A percentile compares a stretch with the other conserved stretches of the same genome.
Evolutionary conservation across 2,113 vertebrate genomes (phyloP).

Genomic region (Pomatostomus ruficeps): DNA sequence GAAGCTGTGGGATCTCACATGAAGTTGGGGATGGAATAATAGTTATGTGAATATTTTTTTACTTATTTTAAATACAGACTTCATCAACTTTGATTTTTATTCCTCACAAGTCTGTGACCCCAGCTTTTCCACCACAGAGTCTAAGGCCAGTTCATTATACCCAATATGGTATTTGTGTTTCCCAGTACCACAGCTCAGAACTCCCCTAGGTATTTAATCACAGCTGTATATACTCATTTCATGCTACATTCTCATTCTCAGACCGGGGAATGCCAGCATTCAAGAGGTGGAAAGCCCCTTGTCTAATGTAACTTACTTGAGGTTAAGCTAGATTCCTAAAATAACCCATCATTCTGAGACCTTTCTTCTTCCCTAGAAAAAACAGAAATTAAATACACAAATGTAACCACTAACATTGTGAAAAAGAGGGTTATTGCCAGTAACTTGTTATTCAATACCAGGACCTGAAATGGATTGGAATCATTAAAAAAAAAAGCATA

Average conservation of each 20-base stretch:
- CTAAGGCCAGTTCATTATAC: background rate
- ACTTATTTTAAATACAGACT: background rate
- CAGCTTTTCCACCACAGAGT: background rate
- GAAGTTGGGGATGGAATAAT: background rate
- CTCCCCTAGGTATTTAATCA: slow-evolving; percentile 13
- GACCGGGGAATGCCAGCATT: background rate
- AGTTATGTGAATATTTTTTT: background rate
- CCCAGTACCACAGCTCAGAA: background rate
- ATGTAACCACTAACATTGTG: background rate
- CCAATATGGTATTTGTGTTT: background rate
- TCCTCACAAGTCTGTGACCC: background rate
- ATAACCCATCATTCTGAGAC: background rate
- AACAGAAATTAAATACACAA: background rate
- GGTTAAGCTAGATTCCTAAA: slow-evolving; percentile 20
- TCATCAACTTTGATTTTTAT: background rate
- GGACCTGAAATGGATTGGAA: background rate
- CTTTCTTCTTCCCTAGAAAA: background rate
- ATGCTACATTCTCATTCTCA: background rate
- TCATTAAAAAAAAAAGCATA: background rate
- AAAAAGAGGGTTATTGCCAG: background rate
- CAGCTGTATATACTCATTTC: background rate
- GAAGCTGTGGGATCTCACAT: background rate
- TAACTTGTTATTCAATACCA: background rate
- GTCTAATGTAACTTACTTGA: background rate
- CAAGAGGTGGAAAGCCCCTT: background rate